Percentiles rank a stretch among this genome's conserved stretches.
phyloP scores from a whole-genome alignment of 2,888 invertebrate genomes.

The Diadromus collaris region DNA sequence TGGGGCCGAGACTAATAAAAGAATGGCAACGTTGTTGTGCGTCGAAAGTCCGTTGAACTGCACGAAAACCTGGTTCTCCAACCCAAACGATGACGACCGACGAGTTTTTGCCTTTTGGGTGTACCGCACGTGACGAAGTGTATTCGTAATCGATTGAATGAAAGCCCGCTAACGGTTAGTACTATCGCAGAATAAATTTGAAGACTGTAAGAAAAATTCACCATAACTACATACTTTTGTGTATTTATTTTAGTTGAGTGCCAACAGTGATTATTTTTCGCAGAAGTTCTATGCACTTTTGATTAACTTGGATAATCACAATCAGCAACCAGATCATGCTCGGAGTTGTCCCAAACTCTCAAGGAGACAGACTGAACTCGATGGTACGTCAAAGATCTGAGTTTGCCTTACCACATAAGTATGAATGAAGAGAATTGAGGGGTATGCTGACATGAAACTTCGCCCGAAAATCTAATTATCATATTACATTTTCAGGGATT shows the following conservation, averaged over 20 bases:
- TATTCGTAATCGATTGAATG: slow-evolving; percentile 12
- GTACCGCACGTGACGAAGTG: slow-evolving; percentile 4
- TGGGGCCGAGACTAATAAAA: slow-evolving; percentile 31
- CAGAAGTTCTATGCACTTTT: slow-evolving; percentile 18
- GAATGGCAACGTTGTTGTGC: not conserved
- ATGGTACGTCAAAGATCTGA: slow-evolving; percentile 51
- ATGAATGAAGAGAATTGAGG: not conserved
- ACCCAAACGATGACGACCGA: slow-evolving; percentile 13
- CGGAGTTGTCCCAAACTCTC: slow-evolving; percentile 48
- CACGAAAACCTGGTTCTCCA: not conserved
- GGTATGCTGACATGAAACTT: too few species aligned
- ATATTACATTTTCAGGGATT: slow-evolving; percentile 48
- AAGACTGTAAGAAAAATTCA: too few species aligned
- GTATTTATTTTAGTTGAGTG: not conserved
- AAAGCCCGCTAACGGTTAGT: not conserved
- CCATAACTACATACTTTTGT: too few species aligned
- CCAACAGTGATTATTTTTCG: not conserved
- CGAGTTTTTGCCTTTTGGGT: slow-evolving; percentile 25
- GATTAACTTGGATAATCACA: slow-evolving; percentile 27
- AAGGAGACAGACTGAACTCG: slow-evolving; percentile 30
- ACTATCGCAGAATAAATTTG: too few species aligned
- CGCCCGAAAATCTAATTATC: too few species aligned
- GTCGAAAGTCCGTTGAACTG: not conserved
- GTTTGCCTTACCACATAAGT: slow-evolving; percentile 56
- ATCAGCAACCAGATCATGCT: not conserved